These are phyloP conservation scores for Lasioglossum vierecki DNA, from an alignment of 2,888 invertebrate species.

Conservation along the genomic window DNA sequence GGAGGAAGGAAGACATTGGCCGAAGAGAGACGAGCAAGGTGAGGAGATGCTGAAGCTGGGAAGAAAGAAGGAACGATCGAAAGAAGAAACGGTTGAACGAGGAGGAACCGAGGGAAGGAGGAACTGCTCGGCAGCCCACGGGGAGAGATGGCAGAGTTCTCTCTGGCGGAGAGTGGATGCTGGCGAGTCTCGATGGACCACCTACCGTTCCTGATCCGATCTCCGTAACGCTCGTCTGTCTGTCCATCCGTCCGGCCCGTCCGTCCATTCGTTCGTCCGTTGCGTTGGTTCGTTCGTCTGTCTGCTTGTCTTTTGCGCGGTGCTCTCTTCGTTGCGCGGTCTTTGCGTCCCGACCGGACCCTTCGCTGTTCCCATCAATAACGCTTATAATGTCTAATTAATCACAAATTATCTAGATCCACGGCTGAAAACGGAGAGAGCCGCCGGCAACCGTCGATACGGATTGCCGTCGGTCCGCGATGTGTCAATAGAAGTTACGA, in stretches of 20 bases:
- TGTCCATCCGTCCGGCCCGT: conserved; percentile 69
- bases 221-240: conserved; percentile 78
- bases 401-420: conserved; percentile 83
- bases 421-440: conserved; percentile 52
- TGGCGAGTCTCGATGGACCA: conserved; percentile 81
- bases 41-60: conserved; percentile 15
- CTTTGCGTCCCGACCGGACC: conserved; percentile 39
- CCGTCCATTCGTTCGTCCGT: conserved; percentile 65
- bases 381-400: conserved; percentile 83
- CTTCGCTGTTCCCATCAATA: conserved; percentile 81
- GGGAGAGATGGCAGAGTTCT: conserved; percentile 55
- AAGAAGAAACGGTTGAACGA: conserved; percentile 18
- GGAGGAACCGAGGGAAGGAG: conserved; percentile 43
- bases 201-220: conserved; percentile 83
- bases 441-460: conserved; percentile 18
- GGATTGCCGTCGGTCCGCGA: background rate
- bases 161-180: conserved; percentile 72
- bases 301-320: conserved; percentile 56
- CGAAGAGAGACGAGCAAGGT: conserved; percentile 1
- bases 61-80: conserved; percentile 11
- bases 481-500: conserved; percentile 46
- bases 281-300: conserved; percentile 60
- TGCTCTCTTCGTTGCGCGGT: conserved; percentile 24
- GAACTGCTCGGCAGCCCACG: conserved; percentile 38
- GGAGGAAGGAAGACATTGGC: conserved; percentile 33